Evolutionary conservation across 2,888 invertebrate genomes (phyloP).

Genomic region (Cheilosia vulpina): DNA sequence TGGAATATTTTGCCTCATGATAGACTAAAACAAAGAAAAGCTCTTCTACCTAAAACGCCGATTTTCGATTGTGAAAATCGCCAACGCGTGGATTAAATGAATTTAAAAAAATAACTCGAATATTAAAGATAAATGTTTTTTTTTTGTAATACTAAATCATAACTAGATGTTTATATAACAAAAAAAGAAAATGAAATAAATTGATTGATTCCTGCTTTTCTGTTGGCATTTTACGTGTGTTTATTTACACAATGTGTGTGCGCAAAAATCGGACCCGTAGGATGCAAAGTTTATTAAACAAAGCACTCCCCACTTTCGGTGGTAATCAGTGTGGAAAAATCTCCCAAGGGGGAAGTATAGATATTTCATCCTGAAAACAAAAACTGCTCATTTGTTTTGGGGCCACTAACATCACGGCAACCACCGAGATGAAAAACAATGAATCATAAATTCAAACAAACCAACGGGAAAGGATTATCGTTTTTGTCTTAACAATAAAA

Average conservation of each 20-base stretch:
- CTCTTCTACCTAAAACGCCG: neutral
- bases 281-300: conserved; percentile 55
- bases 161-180: conserved; percentile 45
- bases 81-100: conserved; percentile 17
- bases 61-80: neutral
- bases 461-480: conserved; percentile 9
- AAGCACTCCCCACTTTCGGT: conserved; percentile 43
- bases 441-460: conserved; percentile 18
- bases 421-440: conserved; percentile 1
- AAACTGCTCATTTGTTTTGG: conserved; percentile 1
- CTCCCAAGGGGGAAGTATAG: neutral
- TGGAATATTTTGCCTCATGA: too few relatives aligned
- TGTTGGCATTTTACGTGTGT: conserved; percentile 20
- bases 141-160: conserved; percentile 42
- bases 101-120: conserved; percentile 5
- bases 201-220: conserved; percentile 49
- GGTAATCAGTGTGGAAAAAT: conserved; percentile 25
- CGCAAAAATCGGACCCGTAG: conserved; percentile 39
- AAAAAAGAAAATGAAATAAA: neutral
- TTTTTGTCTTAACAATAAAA: conserved; percentile 13
- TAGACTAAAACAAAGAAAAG: neutral
- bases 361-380: conserved; percentile 19
- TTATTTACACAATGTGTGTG: conserved; percentile 39
- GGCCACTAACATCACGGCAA: neutral
- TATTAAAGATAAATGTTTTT: conserved; percentile 33